Percentiles rank a stretch among this genome's conserved stretches.
Conservation (phyloP, 2,888 invertebrate species). For the Drosophila sordidula region DNA sequence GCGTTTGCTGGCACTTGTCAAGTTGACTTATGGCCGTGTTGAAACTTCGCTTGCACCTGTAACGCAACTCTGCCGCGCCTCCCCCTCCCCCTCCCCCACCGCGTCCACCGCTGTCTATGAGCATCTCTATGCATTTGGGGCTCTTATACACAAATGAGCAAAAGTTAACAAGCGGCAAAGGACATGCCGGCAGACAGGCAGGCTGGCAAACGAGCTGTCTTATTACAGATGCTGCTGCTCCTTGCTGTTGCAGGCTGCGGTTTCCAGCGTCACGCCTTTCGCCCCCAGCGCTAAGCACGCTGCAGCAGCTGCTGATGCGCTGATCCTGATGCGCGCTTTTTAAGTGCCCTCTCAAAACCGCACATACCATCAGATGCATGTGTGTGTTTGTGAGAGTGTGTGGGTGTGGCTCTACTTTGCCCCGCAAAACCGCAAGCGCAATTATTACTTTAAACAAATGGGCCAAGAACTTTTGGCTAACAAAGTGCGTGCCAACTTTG, state of each 20-base stretch:
- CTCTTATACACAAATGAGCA: constrained; percentile 69
- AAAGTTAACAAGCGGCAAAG: constrained; percentile 68
- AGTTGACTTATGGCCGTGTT: constrained; percentile 62
- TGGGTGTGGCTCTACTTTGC: constrained; percentile 7
- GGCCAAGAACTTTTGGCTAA: constrained; percentile 36
- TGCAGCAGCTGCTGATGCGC: constrained; percentile 43
- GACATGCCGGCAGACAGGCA: constrained; percentile 12
- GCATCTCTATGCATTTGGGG: constrained; percentile 22
- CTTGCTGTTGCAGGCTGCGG: constrained; percentile 42
- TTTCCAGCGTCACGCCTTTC: constrained; percentile 40
- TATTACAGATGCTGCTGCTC: constrained; percentile 59
- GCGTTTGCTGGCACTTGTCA: constrained; percentile 66
- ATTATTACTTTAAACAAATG: constrained; percentile 71
- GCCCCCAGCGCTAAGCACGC: constrained; percentile 61
- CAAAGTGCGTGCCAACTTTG: constrained; percentile 35
- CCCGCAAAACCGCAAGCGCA: constrained; percentile 52
- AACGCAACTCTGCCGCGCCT: constrained; percentile 1
- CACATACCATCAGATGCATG: constrained; percentile 18
- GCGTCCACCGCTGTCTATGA: background rate
- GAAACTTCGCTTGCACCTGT: constrained; percentile 53
- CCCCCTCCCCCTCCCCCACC: background rate
- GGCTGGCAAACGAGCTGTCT: constrained; percentile 70
- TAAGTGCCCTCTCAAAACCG: constrained; percentile 55
- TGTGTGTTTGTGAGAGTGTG: constrained; percentile 22
- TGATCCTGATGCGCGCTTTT: constrained; percentile 34